Conservation (phyloP, 2,797 vertebrate species). For the Gymnoscopelus braueri region DNA sequence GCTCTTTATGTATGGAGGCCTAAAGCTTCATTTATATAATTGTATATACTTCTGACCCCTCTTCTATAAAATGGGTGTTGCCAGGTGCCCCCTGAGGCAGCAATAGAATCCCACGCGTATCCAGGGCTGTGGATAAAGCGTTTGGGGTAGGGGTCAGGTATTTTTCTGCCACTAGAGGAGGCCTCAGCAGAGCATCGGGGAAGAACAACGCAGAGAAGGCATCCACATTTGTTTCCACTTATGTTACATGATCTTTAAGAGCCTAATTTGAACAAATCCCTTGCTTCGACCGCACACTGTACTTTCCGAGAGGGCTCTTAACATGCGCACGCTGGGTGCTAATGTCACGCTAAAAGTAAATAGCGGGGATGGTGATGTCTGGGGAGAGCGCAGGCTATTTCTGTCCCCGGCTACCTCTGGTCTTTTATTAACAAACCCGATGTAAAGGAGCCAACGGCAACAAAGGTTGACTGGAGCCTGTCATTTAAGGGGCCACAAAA, state of each 20-base stretch:
- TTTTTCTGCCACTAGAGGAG: constrained; percentile 13
- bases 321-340: constrained; percentile 71
- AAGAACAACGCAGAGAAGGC: constrained; percentile 66
- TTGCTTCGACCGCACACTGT: constrained; percentile 73
- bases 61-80: constrained; percentile 49
- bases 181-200: constrained; percentile 47
- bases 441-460: constrained; percentile 65
- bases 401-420: constrained; percentile 53
- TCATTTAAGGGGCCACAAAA: constrained; percentile 63
- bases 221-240: constrained; percentile 85
- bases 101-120: constrained; percentile 13
- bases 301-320: constrained; percentile 72
- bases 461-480: constrained; percentile 58
- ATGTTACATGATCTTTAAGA: constrained; percentile 83
- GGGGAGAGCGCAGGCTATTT: constrained; percentile 64
- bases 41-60: constrained; percentile 24
- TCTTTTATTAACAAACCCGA: constrained; percentile 74
- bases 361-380: constrained; percentile 53
- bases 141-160: constrained; percentile 1
- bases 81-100: constrained; percentile 62
- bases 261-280: constrained; percentile 86
- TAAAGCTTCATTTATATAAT: constrained; percentile 26
- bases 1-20: constrained; percentile 61
- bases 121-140: constrained; percentile 13
- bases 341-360: constrained; percentile 77